A percentile compares a stretch with the other conserved stretches of the same genome.
Conservation (phyloP, 2,888 invertebrate genomes). For the Drosophila pegasa region DNA sequence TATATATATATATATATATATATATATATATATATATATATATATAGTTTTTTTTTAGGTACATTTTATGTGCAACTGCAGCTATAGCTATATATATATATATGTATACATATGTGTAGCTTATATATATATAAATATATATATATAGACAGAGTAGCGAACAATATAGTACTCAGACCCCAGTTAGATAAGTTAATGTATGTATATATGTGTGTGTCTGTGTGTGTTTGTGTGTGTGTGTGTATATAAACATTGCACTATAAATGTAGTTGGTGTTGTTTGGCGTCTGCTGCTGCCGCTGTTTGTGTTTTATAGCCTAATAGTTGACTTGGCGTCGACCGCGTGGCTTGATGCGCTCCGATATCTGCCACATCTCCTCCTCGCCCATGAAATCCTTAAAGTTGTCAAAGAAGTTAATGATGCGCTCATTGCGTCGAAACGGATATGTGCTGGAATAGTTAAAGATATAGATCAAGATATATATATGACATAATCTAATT, state of each 20-base stretch:
- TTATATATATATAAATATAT: conserved; percentile 37
- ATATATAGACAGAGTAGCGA: conserved; percentile 48
- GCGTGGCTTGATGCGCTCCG: conserved; percentile 96
- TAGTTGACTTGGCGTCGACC: conserved; percentile 82
- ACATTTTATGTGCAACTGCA: conserved; percentile 31
- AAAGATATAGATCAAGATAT: not conserved
- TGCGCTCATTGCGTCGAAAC: conserved; percentile 96
- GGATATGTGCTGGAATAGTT: conserved; percentile 90
- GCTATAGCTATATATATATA: conserved; percentile 19
- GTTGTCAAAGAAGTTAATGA: conserved; percentile 97
- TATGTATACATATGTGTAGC: conserved; percentile 20
- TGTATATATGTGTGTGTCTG: conserved; percentile 13
- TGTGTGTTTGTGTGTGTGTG: conserved; percentile 14
- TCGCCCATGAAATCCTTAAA: conserved; percentile 98
- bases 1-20: conserved; percentile 12
- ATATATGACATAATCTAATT: not conserved
- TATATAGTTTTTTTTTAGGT: conserved; percentile 33
- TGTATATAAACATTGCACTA: conserved; percentile 45
- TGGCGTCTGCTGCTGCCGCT: conserved; percentile 6
- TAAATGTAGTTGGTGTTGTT: conserved; percentile 51
- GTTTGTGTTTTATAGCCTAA: conserved; percentile 56
- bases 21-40: conserved; percentile 8
- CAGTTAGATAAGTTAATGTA: conserved; percentile 46
- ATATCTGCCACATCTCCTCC: conserved; percentile 99
- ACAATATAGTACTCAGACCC: conserved; percentile 53